Base-by-base conservation (phyloP, 1,140 invertebrate genomes). In the Prorops nasuta region DNA sequence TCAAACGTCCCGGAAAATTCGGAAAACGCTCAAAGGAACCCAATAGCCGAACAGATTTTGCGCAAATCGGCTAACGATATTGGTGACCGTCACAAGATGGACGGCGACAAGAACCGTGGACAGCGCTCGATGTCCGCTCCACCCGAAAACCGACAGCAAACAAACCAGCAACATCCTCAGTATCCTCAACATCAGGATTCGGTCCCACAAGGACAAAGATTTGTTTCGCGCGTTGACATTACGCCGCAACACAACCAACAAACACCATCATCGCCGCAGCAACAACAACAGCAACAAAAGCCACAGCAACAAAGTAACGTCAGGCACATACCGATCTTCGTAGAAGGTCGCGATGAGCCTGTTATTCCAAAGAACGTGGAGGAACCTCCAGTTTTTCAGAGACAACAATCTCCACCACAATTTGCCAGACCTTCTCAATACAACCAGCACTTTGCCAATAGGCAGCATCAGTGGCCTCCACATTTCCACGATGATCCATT, bases 241-340 rank as follows among this genome's bases (percentile, higher is more conserved):
- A 79, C 80, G 16, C 75, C 83, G 0, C 67, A 67, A 36, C 64
- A 60, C 20, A 61, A 60, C 40, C 55, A 53, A 24, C 48, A 43
- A 36, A 28, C 54, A 20, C 41, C 44, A 53, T 58, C 44, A 32
- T 51, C 48, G 16, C 44, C 38, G 38, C 53, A 48, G 32, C 40
- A 45, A 12, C 47, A 35, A 15, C 48, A 71, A 15, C 56, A 58
- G n/a, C 50, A 38, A 2, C 59, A 69, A 28, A 60, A 45, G 50
- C 59, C 50, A 40, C 68, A 35, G 15, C 62, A 60, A 54, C 58
- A 63, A 9, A 66, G 77, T 20, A 80, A 79, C 35, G 85, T 92
- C 12, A 81, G 90, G 56, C 88, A 91, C 63, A 93, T 94, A 69
- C 91, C 91, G 2, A 94, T 94, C 32, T 89, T 90, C 56, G 88